phyloP scores from a whole-genome alignment of 2,888 invertebrate species.

The Tenthredo scrophulariae region DNA sequence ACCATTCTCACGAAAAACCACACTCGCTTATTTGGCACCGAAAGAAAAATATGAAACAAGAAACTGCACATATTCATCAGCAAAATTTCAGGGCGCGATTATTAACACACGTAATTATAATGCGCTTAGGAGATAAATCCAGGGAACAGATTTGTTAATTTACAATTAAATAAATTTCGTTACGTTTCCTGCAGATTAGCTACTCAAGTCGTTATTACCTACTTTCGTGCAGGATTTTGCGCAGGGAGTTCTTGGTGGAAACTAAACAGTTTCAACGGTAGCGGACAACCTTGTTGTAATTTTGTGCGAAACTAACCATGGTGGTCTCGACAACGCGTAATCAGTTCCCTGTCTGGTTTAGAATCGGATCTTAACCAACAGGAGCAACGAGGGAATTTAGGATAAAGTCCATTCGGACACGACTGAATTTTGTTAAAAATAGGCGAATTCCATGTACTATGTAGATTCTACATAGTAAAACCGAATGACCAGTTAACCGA shows the following conservation, averaged over 20 bases:
- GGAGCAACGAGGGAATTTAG: not conserved
- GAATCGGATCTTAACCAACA: not conserved
- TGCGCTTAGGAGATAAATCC: not conserved
- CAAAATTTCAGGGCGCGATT: not conserved
- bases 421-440: not conserved
- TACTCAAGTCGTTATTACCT: conserved; percentile 12
- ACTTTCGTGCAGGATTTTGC: not conserved
- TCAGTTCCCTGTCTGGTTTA: not conserved
- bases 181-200: conserved; percentile 54
- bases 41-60: not conserved
- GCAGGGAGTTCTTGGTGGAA: not conserved
- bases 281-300: not conserved
- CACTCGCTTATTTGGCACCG: not conserved
- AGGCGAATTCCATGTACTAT: not conserved
- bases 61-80: not conserved
- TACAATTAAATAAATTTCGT: conserved; percentile 68
- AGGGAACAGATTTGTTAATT: conserved; percentile 67
- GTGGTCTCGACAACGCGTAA: conserved; percentile 17
- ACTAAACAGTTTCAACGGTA: conserved; percentile 11
- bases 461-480: not conserved
- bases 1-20: not conserved
- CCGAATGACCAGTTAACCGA: not conserved
- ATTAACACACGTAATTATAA: not conserved
- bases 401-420: not conserved
- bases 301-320: conserved; percentile 2